A percentile compares a stretch with the other conserved stretches of the same genome.
phyloP scores from a whole-genome alignment of 1,140 invertebrate species.

The Oedothorax gibbosus region DNA sequence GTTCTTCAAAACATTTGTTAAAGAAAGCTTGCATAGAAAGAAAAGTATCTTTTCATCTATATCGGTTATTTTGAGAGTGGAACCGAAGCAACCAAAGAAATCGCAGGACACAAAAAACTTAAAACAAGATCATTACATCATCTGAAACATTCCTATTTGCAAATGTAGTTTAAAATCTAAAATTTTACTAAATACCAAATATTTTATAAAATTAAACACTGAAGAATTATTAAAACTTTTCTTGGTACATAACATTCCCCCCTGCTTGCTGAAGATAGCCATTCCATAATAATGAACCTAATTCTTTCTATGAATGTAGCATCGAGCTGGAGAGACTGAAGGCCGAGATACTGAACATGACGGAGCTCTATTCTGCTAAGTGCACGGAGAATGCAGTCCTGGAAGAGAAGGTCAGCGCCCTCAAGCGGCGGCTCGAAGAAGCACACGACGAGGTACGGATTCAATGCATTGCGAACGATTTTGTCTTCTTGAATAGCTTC shows the following conservation, averaged over 20 bases:
- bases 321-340: conserved; percentile 87
- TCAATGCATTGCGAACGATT: background rate
- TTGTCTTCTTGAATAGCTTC: conserved; percentile 1
- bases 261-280: background rate
- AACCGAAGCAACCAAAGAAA: background rate
- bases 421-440: conserved; percentile 81
- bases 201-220: too few species aligned
- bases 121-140: background rate
- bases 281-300: background rate
- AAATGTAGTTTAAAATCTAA: too few species aligned
- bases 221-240: background rate
- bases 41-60: too few species aligned
- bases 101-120: too few species aligned
- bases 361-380: conserved; percentile 90
- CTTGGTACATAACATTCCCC: background rate
- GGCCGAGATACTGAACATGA: conserved; percentile 85
- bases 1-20: too few species aligned
- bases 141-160: background rate
- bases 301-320: conserved; percentile 69
- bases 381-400: conserved; percentile 88
- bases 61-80: background rate
- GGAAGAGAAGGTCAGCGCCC: conserved; percentile 82
- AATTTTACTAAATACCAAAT: too few species aligned
- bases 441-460: conserved; percentile 76
- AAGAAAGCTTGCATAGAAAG: too few species aligned